A percentile compares a stretch with the other conserved stretches of the same genome.
Evolutionary conservation across 2,888 invertebrate species (phyloP).

Genomic region (Lathronympha strigana): DNA sequence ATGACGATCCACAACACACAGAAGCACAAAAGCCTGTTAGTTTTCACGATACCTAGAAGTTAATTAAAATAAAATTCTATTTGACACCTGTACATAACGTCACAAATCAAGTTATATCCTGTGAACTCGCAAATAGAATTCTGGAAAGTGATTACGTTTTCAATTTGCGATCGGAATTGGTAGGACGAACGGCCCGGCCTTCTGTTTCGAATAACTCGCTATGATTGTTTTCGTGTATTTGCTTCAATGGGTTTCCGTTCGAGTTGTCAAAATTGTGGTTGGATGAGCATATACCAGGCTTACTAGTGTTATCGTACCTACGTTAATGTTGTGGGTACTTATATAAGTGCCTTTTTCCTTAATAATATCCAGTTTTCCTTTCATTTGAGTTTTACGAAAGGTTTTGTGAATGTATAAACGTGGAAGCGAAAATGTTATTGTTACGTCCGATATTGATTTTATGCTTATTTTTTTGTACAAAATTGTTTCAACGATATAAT

Average conservation of each 20-base stretch:
- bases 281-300: constrained; percentile 19
- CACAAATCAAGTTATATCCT: constrained; percentile 66
- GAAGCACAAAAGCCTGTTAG: not conserved
- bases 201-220: constrained; percentile 54
- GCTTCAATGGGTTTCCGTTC: constrained; percentile 49
- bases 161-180: constrained; percentile 77
- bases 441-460: too few relatives aligned
- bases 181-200: constrained; percentile 60
- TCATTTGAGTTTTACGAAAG: too few relatives aligned
- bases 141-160: constrained; percentile 78
- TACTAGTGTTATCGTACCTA: not conserved
- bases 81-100: constrained; percentile 43
- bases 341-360: not conserved
- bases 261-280: constrained; percentile 46
- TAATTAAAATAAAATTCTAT: constrained; percentile 22
- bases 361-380: not conserved
- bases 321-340: not conserved
- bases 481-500: too few relatives aligned
- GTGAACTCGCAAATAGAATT: constrained; percentile 71
- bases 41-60: too few relatives aligned
- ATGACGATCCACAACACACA: not conserved
- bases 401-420: too few relatives aligned
- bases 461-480: too few relatives aligned
- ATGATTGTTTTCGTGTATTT: constrained; percentile 63
- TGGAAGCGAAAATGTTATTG: too few relatives aligned